These are phyloP conservation scores for Phenganax subtilis DNA, from an alignment of 92 coral and sea anemone species.

Conservation along the genomic window DNA sequence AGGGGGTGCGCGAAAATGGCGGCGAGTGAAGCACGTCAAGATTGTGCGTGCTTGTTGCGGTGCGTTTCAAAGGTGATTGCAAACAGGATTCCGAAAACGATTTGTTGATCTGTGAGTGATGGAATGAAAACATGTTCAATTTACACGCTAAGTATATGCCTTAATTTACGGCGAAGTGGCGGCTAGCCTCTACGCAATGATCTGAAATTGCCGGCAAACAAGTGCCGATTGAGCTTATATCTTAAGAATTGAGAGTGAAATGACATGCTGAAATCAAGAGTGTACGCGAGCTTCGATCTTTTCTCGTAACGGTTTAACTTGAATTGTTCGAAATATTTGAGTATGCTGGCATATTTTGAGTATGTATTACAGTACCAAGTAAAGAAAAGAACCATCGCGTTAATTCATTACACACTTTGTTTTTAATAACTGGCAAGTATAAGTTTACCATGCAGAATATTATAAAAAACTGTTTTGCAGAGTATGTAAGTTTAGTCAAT, in stretches of 20 bases:
- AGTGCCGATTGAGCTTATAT: neutral
- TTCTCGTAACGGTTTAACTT: neutral
- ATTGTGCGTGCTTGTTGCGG: slow-evolving; percentile 14
- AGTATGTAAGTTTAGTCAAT: no score
- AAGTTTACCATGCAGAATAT: no score
- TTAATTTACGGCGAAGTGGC: slow-evolving; percentile 1
- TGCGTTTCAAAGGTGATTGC: neutral
- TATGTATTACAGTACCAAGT: neutral
- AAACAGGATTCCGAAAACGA: neutral
- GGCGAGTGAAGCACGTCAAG: slow-evolving; percentile 11
- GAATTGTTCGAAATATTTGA: neutral
- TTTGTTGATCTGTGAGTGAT: slow-evolving; percentile 2
- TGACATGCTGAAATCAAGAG: neutral
- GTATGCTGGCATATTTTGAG: neutral
- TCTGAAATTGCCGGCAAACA: slow-evolving; percentile 11
- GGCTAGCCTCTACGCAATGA: neutral
- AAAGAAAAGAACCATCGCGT: neutral
- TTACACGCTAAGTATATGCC: neutral
- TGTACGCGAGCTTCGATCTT: neutral
- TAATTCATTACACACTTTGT: no score
- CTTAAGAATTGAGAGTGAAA: neutral
- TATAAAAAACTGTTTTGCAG: no score
- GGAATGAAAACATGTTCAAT: neutral
- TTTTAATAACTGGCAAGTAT: no score
- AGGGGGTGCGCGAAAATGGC: slow-evolving; percentile 14